Evolutionary conservation across 2,113 vertebrate genomes (phyloP).

Genomic region (Pomatostomus ruficeps): DNA sequence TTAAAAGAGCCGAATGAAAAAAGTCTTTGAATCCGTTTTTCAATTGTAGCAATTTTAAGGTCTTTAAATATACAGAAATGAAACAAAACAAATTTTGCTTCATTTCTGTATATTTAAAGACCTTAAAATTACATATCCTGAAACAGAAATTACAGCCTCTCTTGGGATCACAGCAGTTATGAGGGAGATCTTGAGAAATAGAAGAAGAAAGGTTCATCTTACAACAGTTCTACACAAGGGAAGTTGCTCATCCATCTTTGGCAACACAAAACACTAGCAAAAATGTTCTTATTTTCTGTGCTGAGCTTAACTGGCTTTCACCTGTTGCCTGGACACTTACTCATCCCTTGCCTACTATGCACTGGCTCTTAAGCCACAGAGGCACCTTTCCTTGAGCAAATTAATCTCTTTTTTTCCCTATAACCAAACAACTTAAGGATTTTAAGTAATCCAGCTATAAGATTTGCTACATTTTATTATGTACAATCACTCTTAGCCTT

Average conservation of each 20-base stretch:
- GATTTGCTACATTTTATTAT: not conserved
- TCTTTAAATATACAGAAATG: not conserved
- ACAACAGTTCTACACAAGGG: not conserved
- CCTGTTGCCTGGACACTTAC: not conserved
- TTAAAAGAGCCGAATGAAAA: not conserved
- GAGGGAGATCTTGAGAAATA: not conserved
- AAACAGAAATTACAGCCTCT: not conserved
- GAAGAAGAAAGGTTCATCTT: not conserved
- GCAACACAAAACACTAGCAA: not conserved
- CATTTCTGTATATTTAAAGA: not conserved
- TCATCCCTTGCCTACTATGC: not conserved
- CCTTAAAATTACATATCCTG: not conserved
- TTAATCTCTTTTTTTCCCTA: not conserved
- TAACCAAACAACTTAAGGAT: not conserved
- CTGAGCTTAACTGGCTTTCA: not conserved
- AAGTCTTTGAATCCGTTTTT: not conserved
- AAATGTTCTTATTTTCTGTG: not conserved
- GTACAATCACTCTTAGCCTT: not conserved
- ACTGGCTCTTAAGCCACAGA: not conserved
- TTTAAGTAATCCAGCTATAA: not conserved
- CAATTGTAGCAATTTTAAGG: not conserved
- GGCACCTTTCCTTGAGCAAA: not conserved
- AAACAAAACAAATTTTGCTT: not conserved
- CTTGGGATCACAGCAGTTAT: not conserved
- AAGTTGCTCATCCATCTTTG: not conserved